These are phyloP conservation scores for Linepithema humile DNA, from an alignment of 1,140 invertebrate species.

Conservation along the genomic window DNA sequence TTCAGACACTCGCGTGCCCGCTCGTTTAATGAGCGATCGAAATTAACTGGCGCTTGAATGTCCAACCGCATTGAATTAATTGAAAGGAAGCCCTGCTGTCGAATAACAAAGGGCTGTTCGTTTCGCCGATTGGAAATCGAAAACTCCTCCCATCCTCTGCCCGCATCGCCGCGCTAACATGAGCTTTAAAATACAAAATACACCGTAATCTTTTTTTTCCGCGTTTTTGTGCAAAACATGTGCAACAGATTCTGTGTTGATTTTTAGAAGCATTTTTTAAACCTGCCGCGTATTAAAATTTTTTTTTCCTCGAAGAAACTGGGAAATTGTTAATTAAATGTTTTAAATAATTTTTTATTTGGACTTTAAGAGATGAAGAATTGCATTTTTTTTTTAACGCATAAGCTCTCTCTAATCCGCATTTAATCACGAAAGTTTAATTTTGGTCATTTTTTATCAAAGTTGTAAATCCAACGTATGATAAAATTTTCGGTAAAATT, in stretches of 20 bases:
- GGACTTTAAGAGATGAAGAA: background rate
- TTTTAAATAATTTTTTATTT: background rate
- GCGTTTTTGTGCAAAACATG: background rate
- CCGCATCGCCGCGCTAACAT: background rate
- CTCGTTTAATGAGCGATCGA: constrained; percentile 42
- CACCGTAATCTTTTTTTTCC: background rate
- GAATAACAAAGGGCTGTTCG: constrained; percentile 21
- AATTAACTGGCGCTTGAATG: constrained; percentile 51
- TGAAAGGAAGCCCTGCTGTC: constrained; percentile 11
- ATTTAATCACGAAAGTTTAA: background rate
- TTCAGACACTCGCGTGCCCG: constrained; percentile 7
- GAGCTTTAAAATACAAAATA: background rate
- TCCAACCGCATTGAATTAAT: constrained; percentile 47
- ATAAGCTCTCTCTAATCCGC: background rate
- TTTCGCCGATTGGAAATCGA: background rate
- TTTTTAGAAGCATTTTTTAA: background rate
- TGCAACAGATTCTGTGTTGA: background rate
- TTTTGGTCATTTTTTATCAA: too few relatives aligned
- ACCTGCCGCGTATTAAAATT: background rate
- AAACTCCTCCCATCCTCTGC: background rate
- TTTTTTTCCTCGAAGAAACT: background rate
- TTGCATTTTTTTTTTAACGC: background rate
- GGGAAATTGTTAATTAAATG: background rate
- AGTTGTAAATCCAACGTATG: too few relatives aligned
- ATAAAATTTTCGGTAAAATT: too few relatives aligned